phyloP scores from a whole-genome alignment of 2,888 invertebrate genomes.

The Crocallis elinguaria region DNA sequence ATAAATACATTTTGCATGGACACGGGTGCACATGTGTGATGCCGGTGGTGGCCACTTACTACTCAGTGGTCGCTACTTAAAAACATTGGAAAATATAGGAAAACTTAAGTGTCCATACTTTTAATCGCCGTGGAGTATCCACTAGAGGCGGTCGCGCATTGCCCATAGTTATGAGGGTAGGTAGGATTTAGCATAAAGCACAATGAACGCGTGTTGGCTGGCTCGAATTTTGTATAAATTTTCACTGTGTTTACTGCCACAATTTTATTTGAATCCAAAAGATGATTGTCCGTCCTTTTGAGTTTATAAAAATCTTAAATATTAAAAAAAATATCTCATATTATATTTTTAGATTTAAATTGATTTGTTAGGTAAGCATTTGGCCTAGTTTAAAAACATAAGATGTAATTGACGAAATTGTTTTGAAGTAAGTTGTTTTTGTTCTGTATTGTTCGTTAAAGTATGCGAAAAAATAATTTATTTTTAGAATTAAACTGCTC shows the following conservation, averaged over 20 bases:
- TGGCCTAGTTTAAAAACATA: conserved; percentile 3
- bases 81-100: no score
- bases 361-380: neutral
- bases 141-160: no score
- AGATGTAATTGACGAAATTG: neutral
- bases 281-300: conserved; percentile 11
- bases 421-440: neutral
- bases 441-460: neutral
- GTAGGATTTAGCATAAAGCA: no score
- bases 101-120: no score
- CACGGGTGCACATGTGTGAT: no score
- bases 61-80: no score
- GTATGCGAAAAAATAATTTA: conserved; percentile 5
- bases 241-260: neutral
- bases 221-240: no score
- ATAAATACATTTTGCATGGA: no score
- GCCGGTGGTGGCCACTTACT: no score
- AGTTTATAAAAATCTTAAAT: conserved; percentile 10
- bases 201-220: no score
- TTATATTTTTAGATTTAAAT: neutral
- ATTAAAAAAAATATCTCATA: neutral
- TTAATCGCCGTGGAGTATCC: no score
- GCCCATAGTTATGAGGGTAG: no score
- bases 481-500: conserved; percentile 43
- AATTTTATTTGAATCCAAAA: neutral